Evolutionary conservation across 37 sponge, comb jelly and placozoan species (phyloP), one percentile per base, ranked within the genome.

Genomic region (Petrosia ficiformis): DNA sequence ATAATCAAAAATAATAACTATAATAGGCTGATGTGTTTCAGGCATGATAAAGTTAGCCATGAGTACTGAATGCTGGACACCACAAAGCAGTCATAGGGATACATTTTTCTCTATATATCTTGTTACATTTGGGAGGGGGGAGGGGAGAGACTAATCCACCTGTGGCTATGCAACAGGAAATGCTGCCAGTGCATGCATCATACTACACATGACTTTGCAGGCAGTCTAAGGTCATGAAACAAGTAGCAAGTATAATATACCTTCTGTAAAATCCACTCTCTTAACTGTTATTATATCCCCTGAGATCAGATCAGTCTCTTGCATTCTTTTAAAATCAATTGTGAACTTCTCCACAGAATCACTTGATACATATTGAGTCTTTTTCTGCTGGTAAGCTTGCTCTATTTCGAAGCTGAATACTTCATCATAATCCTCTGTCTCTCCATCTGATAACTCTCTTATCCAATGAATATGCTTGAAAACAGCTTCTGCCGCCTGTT

Each of bases 331-430:
- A 36, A 75, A 80, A 68, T 80, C 75, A 69, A 86, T 44, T 34
- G 65, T 69, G 29, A 64, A 77, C 25, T 44, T 24, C 26, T 69
- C 44, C 2, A n/a, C 70, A 8, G 31, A 21, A 25, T 31, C 37
- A n/a, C 25, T 16, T 16, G 39, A 57, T 32, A 70, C 59, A 25
- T 22, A 30, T 33, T 24, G 39, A 21, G 72, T 60, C 0, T 77
- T 61, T n/a, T n/a, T n/a, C 2, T 35, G 11, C 1, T 73, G 57
- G 38, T 57, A 78, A 26, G 79, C 86, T 29, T 48, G 5, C 56
- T 86, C 86, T 48, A 86, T 79, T 8, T 75, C 65, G 61, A 60
- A 67, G 39, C 80, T 86, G 4, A 41, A 30, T 0, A 28, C 26
- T 24, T 24, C 19, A 59, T 59, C 76, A 75, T 86, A 86, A 30